These are phyloP conservation scores for Tipula vernalis DNA, from an alignment of 2,888 invertebrate genomes.

Conservation along the genomic window DNA sequence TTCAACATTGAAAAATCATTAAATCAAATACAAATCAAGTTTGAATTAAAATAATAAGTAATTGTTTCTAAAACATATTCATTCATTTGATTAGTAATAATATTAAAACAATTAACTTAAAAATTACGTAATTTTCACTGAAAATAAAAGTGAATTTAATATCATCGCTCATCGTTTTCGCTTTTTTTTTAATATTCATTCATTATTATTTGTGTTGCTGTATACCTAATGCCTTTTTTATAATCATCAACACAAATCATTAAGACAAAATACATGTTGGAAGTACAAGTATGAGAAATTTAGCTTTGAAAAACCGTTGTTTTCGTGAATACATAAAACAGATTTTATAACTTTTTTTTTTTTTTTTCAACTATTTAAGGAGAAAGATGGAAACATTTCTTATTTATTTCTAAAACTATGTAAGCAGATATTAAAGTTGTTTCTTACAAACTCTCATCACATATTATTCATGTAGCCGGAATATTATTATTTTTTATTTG, in stretches of 20 bases:
- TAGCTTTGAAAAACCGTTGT: background rate
- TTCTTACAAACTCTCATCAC: background rate
- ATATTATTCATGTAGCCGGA: background rate
- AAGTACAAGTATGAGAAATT: background rate
- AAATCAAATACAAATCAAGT: background rate
- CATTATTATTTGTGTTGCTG: background rate
- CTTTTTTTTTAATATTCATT: background rate
- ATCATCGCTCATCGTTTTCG: background rate
- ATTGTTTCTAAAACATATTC: background rate
- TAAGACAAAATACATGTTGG: background rate
- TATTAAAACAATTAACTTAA: background rate
- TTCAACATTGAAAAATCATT: background rate
- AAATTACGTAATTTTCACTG: background rate
- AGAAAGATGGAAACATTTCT: background rate
- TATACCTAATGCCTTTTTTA: background rate
- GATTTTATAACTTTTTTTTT: background rate
- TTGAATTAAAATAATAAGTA: background rate
- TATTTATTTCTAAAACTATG: background rate
- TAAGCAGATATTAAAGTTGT: background rate
- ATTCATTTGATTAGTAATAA: background rate
- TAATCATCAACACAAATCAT: background rate
- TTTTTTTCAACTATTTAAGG: background rate
- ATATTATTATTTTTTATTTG: background rate
- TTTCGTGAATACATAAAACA: background rate
- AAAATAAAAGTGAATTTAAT: background rate